Conservation (phyloP, 92 coral and sea anemone genomes). For the Umimayanthus kanabou region DNA sequence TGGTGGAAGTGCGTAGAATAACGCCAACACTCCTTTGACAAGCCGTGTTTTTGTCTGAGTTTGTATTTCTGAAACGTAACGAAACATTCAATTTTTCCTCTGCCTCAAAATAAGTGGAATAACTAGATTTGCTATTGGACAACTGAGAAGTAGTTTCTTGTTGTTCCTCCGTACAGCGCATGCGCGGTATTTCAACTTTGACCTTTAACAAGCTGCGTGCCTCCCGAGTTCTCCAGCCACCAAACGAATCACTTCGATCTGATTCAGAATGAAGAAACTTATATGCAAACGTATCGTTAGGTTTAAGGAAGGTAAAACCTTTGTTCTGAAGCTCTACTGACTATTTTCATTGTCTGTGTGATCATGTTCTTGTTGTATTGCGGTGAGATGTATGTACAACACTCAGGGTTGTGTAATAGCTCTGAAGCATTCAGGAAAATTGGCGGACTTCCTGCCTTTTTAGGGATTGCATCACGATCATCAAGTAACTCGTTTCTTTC, state of each 20-base stretch:
- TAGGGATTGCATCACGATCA: neutral
- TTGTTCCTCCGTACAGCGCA: neutral
- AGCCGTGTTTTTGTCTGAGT: neutral
- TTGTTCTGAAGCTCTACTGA: conserved; percentile 52
- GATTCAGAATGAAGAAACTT: neutral
- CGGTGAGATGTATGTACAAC: conserved; percentile 69
- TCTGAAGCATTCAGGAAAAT: conserved; percentile 27
- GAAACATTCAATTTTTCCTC: neutral
- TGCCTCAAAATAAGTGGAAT: neutral
- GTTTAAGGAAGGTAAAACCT: conserved; percentile 50
- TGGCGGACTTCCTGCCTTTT: neutral
- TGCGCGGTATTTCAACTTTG: conserved; percentile 54
- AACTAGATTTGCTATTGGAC: neutral
- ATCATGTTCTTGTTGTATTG: conserved; percentile 47
- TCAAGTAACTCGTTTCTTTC: neutral
- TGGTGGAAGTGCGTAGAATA: neutral
- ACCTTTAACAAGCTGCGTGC: conserved; percentile 60
- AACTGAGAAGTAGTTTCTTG: neutral
- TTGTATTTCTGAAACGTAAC: neutral
- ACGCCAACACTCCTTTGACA: neutral
- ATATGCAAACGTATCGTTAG: conserved; percentile 42
- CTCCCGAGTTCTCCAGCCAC: conserved; percentile 65
- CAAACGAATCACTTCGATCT: conserved; percentile 73
- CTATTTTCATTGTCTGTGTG: conserved; percentile 52
- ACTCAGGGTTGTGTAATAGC: conserved; percentile 49